A percentile compares a stretch with the other conserved stretches of the same genome.
Conservation (phyloP, 2,888 invertebrate genomes). For the Nephrocerus scutellatus region DNA sequence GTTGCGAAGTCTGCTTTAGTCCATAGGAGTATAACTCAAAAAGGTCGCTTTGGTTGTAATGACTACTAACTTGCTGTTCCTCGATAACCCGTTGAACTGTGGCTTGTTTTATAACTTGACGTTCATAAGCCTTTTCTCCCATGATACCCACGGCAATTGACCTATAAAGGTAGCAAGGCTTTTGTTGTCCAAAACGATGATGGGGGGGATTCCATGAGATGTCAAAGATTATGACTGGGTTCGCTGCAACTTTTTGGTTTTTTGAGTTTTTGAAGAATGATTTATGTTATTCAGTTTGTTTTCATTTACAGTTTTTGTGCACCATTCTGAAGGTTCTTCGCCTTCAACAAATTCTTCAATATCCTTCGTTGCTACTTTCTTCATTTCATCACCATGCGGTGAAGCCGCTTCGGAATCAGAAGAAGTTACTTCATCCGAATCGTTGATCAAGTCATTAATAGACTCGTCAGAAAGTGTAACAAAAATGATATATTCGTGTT, state of each 20-base stretch:
- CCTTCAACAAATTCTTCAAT: too few relatives aligned
- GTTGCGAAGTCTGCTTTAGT: conserved; percentile 56
- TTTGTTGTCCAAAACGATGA: conserved; percentile 88
- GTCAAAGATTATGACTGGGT: conserved; percentile 93
- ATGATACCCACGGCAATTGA: conserved; percentile 90
- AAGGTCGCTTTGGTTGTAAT: conserved; percentile 82
- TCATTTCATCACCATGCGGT: too few relatives aligned
- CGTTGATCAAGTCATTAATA: too few relatives aligned
- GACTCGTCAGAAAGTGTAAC: too few relatives aligned
- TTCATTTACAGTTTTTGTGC: too few relatives aligned
- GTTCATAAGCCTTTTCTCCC: conserved; percentile 94
- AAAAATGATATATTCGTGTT: too few relatives aligned
- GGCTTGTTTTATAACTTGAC: conserved; percentile 89
- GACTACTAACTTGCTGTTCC: conserved; percentile 91
- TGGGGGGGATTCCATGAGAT: conserved; percentile 97
- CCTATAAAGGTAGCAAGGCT: conserved; percentile 89
- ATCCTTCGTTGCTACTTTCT: too few relatives aligned
- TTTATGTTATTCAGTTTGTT: conserved; percentile 64
- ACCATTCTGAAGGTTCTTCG: too few relatives aligned
- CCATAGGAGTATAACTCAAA: conserved; percentile 81
- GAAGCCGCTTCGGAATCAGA: too few relatives aligned
- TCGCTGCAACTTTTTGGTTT: conserved; percentile 91
- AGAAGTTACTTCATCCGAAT: too few relatives aligned
- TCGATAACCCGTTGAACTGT: conserved; percentile 89
- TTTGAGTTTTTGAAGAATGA: conserved; percentile 27